These are phyloP conservation scores for Drosophila littoralis DNA, from an alignment of 1,140 invertebrate genomes.

Conservation along the genomic window DNA sequence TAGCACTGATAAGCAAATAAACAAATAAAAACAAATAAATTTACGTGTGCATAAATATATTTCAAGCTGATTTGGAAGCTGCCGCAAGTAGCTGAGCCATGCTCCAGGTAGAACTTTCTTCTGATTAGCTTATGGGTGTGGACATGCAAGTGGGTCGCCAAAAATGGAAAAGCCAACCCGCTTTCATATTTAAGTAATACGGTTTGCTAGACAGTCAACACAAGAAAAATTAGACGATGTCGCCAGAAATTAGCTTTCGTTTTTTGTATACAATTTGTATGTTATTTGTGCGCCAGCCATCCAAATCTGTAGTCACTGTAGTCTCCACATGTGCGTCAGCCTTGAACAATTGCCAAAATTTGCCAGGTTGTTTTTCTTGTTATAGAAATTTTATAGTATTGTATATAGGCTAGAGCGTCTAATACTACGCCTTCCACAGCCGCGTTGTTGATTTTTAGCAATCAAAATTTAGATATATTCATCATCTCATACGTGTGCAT, in stretches of 20 bases:
- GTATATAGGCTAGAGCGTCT: constrained; percentile 33
- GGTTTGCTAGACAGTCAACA: constrained; percentile 9
- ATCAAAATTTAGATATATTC: constrained; percentile 47
- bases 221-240: constrained; percentile 39
- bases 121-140: constrained; percentile 40
- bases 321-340: constrained; percentile 51
- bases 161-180: constrained; percentile 6
- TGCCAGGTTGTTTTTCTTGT: constrained; percentile 35
- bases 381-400: constrained; percentile 61
- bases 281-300: constrained; percentile 39
- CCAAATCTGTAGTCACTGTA: constrained; percentile 13
- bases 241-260: constrained; percentile 40
- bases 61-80: not conserved
- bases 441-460: constrained; percentile 41
- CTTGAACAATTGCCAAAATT: constrained; percentile 77
- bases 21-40: constrained; percentile 58
- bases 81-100: constrained; percentile 13
- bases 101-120: constrained; percentile 65
- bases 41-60: constrained; percentile 17
- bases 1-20: constrained; percentile 65
- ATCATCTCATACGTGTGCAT: constrained; percentile 10
- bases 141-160: constrained; percentile 18
- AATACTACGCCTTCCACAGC: constrained; percentile 23
- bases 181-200: constrained; percentile 5
- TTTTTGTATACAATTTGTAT: constrained; percentile 42